phyloP scores from a whole-genome alignment of 2,113 vertebrate genomes.

The Hippoglossus stenolepis region DNA sequence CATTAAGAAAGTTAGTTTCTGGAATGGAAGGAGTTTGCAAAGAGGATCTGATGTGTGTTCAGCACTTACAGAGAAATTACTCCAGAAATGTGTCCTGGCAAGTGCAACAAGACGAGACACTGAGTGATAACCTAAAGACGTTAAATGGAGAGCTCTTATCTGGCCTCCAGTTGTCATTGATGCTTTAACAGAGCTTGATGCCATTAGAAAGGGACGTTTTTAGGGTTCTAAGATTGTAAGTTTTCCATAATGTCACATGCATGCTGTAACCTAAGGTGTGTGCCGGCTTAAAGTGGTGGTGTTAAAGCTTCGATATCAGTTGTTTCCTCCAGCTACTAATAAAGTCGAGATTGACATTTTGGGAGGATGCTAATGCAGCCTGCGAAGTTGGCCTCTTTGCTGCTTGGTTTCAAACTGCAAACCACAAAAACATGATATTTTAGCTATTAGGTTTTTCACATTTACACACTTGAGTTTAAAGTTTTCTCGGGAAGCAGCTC shows the following conservation, averaged over 20 bases:
- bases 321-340: constrained; percentile 42
- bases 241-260: constrained; percentile 43
- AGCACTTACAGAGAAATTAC: background rate
- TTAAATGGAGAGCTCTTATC: background rate
- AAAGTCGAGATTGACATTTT: constrained; percentile 22
- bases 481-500: background rate
- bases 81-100: constrained; percentile 26
- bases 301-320: constrained; percentile 18
- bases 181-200: constrained; percentile 36
- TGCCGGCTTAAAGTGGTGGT: no score
- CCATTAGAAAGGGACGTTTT: constrained; percentile 21
- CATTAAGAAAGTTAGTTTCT: constrained; percentile 4
- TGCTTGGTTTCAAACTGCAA: background rate
- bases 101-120: constrained; percentile 13
- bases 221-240: constrained; percentile 7
- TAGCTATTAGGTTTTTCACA: no score
- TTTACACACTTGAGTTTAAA: constrained; percentile 14
- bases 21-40: constrained; percentile 24
- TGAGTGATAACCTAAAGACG: background rate
- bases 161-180: constrained; percentile 5
- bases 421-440: constrained; percentile 6
- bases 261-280: background rate
- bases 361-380: constrained; percentile 16
- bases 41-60: constrained; percentile 1
- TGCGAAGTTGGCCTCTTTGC: constrained; percentile 41